Percentiles rank a stretch among this genome's conserved stretches.
These are phyloP conservation scores for Tautogolabrus adspersus DNA, from an alignment of 2,113 vertebrate species.

Conservation along the genomic window DNA sequence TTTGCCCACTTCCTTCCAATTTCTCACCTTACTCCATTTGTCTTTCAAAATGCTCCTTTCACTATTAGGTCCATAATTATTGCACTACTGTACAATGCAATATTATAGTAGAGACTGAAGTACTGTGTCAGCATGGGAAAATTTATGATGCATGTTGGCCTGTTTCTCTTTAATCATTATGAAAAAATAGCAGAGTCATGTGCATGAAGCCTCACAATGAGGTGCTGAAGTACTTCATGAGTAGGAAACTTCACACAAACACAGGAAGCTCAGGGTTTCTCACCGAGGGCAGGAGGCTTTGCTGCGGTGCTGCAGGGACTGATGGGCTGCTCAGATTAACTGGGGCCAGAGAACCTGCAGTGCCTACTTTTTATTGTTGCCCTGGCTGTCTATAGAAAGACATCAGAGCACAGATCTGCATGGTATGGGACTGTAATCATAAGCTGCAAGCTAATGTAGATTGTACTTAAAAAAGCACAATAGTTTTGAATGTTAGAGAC, in stretches of 20 bases:
- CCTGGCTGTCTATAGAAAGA: slow-evolving; percentile 34
- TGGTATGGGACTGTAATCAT: neutral
- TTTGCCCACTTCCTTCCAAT: slow-evolving; percentile 57
- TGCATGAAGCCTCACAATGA: slow-evolving; percentile 79
- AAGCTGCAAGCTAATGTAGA: slow-evolving; percentile 27
- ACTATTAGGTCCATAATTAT: slow-evolving; percentile 8
- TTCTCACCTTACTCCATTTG: slow-evolving; percentile 59
- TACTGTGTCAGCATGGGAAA: slow-evolving; percentile 38
- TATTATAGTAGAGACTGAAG: slow-evolving; percentile 17
- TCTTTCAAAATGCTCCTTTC: slow-evolving; percentile 40
- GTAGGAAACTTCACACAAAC: slow-evolving; percentile 87
- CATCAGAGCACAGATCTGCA: slow-evolving; percentile 28
- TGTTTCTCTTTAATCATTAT: slow-evolving; percentile 74
- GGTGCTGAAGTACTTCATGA: slow-evolving; percentile 80
- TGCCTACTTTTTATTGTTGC: slow-evolving; percentile 62
- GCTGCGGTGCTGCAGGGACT: slow-evolving; percentile 58
- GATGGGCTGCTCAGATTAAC: slow-evolving; percentile 81
- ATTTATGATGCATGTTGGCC: slow-evolving; percentile 60
- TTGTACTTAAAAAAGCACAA: neutral
- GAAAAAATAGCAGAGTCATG: slow-evolving; percentile 72
- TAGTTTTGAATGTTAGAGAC: neutral
- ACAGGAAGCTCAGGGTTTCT: slow-evolving; percentile 85
- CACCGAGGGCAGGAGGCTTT: slow-evolving; percentile 70
- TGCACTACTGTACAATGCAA: slow-evolving; percentile 2
- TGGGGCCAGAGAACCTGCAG: slow-evolving; percentile 67